Base-by-base conservation (phyloP, 2,113 vertebrate genomes). In the Macquaria australasica region DNA sequence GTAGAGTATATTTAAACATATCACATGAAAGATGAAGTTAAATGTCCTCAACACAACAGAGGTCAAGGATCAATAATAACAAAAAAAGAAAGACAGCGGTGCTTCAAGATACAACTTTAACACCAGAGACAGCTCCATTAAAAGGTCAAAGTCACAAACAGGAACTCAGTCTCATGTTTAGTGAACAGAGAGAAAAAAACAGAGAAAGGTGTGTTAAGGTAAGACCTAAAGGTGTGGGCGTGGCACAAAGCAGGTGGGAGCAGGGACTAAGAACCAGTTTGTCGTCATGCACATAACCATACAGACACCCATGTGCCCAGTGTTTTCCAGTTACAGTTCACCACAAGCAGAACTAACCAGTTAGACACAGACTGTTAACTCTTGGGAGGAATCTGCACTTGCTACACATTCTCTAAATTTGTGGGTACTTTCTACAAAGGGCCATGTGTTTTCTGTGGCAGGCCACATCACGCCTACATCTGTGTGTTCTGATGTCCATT, bases 181-280 rank as follows among this genome's bases (percentile, higher is more conserved):
- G 69, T 50, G 16, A 69, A 63, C 41, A 41, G 48, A 31, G 48
- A 31, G 28, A 31, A 31, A 31, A 45, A 21, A 28, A 60, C 11
- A 14, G 12, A 77, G 39, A 31, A 18, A 58, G 71, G 18, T 37
- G 69, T n/a, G 14, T 76, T 53, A 50, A 62, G 18, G 20, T 43
- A 5, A 67, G 18, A 78, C 56, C 59, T 45, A 39, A 23, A 79
- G 62, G 51, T 85, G 81, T 81, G 75, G 86, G 89, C 5, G 84
- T 87, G 82, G 63, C 37, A 4, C n/a, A 28, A 28, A 77, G 45
- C 67, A 87, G 75, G 72, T 76, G 73, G n/a, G 70, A 74, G n/a
- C 60, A 43, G 77, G 20, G 41, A 79, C 28, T 84, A 14, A 70
- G 73, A 92, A 92, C 86, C 82, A 74, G 90, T 92, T 92, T 92